These are phyloP conservation scores for Chiroxiphia lanceolata DNA, from an alignment of 2,797 vertebrate genomes.

Conservation along the genomic window DNA sequence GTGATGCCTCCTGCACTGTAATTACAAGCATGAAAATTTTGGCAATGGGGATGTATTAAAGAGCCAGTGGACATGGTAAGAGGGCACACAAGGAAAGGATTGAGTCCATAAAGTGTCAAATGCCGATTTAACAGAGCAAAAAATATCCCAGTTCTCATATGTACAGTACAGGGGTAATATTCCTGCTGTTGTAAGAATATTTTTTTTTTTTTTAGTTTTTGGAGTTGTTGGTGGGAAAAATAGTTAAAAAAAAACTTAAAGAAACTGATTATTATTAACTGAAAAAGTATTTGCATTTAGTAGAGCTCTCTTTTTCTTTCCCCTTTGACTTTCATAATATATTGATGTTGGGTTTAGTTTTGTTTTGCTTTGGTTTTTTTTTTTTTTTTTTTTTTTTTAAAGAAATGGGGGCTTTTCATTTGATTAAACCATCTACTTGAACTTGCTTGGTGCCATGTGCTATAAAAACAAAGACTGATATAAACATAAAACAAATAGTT, in stretches of 20 bases:
- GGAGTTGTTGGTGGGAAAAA: not conserved
- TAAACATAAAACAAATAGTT: not conserved
- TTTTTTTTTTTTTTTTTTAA: not conserved
- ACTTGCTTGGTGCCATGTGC: not conserved
- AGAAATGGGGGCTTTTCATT: not conserved
- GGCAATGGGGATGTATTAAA: not conserved
- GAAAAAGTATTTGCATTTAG: not conserved
- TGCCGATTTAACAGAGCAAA: not conserved
- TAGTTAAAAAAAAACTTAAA: not conserved
- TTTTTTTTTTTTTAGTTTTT: not conserved
- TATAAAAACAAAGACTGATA: not conserved
- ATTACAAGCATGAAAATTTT: not conserved
- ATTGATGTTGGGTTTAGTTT: not conserved
- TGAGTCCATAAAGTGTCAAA: not conserved
- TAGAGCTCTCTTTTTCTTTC: rapidly evolving
- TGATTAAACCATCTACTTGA: not conserved
- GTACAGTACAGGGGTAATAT: rapidly evolving
- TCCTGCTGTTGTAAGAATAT: not conserved
- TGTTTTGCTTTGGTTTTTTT: not conserved
- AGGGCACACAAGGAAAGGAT: not conserved
- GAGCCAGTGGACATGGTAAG: not conserved
- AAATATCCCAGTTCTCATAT: not conserved
- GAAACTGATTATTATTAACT: not conserved
- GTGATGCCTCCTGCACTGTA: not conserved
- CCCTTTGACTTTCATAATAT: not conserved